phyloP scores from a whole-genome alignment of 2,113 vertebrate species.

The Apistogramma diplotaenia region DNA sequence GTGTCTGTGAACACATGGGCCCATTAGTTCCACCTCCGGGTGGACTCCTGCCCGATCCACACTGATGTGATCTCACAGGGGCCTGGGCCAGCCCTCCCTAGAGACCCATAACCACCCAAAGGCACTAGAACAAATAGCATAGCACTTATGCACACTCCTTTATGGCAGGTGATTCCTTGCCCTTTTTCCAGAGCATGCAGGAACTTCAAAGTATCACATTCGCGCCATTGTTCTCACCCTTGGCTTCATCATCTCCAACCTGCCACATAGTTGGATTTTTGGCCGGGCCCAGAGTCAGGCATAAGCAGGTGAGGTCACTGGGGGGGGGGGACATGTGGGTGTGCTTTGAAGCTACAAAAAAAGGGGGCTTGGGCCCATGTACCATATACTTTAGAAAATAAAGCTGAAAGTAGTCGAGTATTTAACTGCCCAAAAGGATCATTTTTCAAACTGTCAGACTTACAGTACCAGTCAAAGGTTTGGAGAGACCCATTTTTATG shows the following conservation, averaged over 20 bases:
- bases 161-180: conserved; percentile 73
- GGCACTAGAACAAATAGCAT: conserved; percentile 75
- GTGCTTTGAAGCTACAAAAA: conserved; percentile 42
- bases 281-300: conserved; percentile 22
- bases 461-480: no score
- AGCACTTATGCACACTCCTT: conserved; percentile 69
- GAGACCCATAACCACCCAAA: conserved; percentile 75
- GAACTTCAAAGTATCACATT: conserved; percentile 64
- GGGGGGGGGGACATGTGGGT: conserved; percentile 11
- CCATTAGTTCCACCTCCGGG: conserved; percentile 78
- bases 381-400: not conserved
- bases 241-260: conserved; percentile 52
- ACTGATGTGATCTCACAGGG: conserved; percentile 74
- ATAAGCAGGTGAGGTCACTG: conserved; percentile 25
- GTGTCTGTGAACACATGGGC: conserved; percentile 74
- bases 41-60: conserved; percentile 63
- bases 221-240: conserved; percentile 42
- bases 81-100: conserved; percentile 63
- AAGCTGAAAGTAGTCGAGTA: not conserved
- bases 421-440: not conserved
- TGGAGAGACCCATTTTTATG: no score
- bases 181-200: conserved; percentile 42
- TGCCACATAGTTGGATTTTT: conserved; percentile 46
- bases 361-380: not conserved
- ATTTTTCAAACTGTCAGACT: not conserved